These are phyloP conservation scores for Onychostruthus taczanowskii DNA, from an alignment of 2,113 vertebrate genomes.

Conservation along the genomic window DNA sequence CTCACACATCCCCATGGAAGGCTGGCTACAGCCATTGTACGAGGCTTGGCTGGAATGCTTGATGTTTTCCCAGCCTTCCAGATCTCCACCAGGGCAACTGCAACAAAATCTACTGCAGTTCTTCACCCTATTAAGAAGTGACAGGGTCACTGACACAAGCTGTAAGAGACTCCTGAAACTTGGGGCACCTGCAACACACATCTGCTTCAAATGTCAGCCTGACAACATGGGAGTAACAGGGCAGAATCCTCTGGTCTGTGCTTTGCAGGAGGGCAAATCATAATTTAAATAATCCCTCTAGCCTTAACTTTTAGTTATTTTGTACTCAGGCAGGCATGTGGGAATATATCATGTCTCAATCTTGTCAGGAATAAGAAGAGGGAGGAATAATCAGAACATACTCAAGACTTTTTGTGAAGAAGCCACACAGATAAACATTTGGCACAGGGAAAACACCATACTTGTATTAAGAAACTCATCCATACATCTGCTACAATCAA, in stretches of 20 bases:
- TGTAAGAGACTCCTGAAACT: neutral
- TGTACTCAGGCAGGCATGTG: neutral
- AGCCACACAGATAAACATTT: conserved; percentile 21
- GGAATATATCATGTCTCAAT: neutral
- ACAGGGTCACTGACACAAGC: neutral
- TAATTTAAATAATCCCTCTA: conserved; percentile 13
- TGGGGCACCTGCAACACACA: neutral
- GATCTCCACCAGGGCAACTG: neutral
- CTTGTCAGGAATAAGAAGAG: neutral
- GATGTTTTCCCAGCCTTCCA: neutral
- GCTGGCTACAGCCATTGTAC: neutral
- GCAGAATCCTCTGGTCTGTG: neutral
- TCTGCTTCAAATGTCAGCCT: neutral
- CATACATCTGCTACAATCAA: neutral
- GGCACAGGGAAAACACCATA: neutral
- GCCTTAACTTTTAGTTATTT: neutral
- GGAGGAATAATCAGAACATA: conserved; percentile 22
- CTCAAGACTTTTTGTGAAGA: conserved; percentile 12
- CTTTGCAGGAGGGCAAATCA: neutral
- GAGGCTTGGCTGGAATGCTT: neutral
- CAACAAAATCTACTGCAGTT: neutral
- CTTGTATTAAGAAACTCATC: neutral
- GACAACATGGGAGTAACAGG: neutral
- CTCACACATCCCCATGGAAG: neutral
- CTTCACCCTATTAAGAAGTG: neutral